A percentile compares a stretch with the other conserved stretches of the same genome.
These are phyloP conservation scores for Xiphophorus couchianus DNA, from an alignment of 2,113 vertebrate genomes.

Conservation along the genomic window DNA sequence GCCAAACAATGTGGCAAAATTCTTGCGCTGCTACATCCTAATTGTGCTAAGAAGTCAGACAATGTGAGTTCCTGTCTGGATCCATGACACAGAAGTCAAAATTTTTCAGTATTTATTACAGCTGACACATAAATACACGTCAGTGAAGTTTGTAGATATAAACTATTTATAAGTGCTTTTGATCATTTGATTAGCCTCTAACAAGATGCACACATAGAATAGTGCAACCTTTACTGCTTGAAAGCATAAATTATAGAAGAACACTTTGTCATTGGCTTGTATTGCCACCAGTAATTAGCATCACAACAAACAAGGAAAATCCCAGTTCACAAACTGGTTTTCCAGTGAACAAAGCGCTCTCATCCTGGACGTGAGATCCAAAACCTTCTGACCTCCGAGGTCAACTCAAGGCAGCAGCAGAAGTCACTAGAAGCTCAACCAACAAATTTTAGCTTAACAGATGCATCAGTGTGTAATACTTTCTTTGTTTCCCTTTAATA, in stretches of 20 bases:
- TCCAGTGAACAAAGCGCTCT: neutral
- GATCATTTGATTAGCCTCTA: neutral
- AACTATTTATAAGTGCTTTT: neutral
- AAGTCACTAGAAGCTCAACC: no score
- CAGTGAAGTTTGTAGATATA: neutral
- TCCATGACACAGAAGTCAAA: no score
- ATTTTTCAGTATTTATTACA: neutral
- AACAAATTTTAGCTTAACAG: no score
- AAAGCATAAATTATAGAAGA: neutral
- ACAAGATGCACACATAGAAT: neutral
- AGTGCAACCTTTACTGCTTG: neutral
- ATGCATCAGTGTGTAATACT: no score
- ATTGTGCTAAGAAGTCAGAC: neutral
- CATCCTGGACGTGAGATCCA: no score
- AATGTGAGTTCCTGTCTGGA: neutral
- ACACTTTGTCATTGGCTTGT: neutral
- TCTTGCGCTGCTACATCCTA: neutral
- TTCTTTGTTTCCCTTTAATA: no score
- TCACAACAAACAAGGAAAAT: neutral
- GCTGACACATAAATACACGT: neutral
- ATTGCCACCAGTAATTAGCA: neutral
- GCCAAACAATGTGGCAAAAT: neutral
- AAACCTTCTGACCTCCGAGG: no score
- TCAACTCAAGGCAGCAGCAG: no score
- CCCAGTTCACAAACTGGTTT: neutral